Evolutionary conservation across 1,140 invertebrate species (phyloP).

Genomic region (Drosophila nigrodunni): DNA sequence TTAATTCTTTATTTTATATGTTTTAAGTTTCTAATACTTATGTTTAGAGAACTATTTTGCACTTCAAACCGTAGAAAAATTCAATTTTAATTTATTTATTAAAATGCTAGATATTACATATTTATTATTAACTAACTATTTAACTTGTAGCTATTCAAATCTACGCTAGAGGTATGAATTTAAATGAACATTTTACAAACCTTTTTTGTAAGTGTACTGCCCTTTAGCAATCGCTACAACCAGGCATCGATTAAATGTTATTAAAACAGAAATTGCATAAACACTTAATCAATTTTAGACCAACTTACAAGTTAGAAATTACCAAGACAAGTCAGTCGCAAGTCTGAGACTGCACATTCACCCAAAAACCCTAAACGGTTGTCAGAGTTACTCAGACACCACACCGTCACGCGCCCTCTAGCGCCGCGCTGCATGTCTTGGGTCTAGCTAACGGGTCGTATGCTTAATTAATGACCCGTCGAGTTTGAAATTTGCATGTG

Average conservation of each 20-base stretch:
- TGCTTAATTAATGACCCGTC: slow-evolving; percentile 71
- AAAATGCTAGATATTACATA: too few species aligned
- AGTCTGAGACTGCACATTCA: slow-evolving; percentile 19
- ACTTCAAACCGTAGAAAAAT: too few species aligned
- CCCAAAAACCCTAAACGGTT: slow-evolving; percentile 12
- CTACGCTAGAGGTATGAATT: too few species aligned
- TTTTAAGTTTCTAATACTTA: too few species aligned
- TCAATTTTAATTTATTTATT: too few species aligned
- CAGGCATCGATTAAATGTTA: slow-evolving; percentile 70
- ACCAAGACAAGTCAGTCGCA: slow-evolving; percentile 26
- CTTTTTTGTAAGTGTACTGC: neutral
- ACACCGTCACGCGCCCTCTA: too few species aligned
- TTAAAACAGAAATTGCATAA: slow-evolving; percentile 72
- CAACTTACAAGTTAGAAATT: slow-evolving; percentile 36
- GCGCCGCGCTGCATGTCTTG: neutral
- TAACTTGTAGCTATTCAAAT: too few species aligned
- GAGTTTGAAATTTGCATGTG: slow-evolving; percentile 57
- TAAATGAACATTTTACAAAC: too few species aligned
- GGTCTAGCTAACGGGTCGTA: neutral
- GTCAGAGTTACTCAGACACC: slow-evolving; percentile 10
- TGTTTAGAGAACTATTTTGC: too few species aligned
- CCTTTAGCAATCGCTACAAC: slow-evolving; percentile 44
- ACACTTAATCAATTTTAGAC: slow-evolving; percentile 69
- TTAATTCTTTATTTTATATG: too few species aligned
- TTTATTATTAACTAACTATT: too few species aligned